These are phyloP conservation scores for Agrotis exclamationis DNA, from an alignment of 2,888 invertebrate genomes.

Conservation along the genomic window DNA sequence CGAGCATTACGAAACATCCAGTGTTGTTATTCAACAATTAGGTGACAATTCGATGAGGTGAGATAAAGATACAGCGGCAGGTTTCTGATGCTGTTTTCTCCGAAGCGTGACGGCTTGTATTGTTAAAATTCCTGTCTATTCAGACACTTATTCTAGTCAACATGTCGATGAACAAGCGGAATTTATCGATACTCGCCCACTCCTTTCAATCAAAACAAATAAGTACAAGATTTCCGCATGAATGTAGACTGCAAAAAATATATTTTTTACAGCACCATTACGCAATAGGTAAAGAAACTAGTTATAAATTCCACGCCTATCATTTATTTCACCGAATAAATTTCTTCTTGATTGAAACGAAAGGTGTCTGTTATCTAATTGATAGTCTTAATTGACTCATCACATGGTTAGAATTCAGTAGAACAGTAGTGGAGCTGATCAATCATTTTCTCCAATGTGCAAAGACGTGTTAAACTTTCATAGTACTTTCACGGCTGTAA, in stretches of 20 bases:
- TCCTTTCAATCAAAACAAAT: constrained; percentile 71
- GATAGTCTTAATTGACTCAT: constrained; percentile 72
- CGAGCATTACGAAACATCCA: constrained; percentile 73
- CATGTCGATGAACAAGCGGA: constrained; percentile 68
- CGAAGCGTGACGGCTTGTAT: constrained; percentile 69
- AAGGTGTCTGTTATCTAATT: constrained; percentile 68
- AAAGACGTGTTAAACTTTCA: constrained; percentile 70
- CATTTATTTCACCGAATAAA: constrained; percentile 62
- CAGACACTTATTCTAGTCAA: constrained; percentile 57
- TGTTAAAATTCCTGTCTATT: constrained; percentile 75
- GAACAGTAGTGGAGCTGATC: constrained; percentile 74
- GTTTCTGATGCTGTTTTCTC: constrained; percentile 69
- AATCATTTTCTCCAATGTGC: constrained; percentile 75
- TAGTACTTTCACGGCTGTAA: constrained; percentile 77
- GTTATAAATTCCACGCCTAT: constrained; percentile 50
- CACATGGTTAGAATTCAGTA: constrained; percentile 65
- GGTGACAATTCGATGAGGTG: constrained; percentile 76
- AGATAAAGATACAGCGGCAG: constrained; percentile 70
- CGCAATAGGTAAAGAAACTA: constrained; percentile 56
- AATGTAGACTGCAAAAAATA: constrained; percentile 65
- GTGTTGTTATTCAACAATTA: constrained; percentile 81
- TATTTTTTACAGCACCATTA: constrained; percentile 66
- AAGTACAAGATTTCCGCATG: constrained; percentile 71
- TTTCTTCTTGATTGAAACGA: constrained; percentile 68
- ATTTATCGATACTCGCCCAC: constrained; percentile 72